Evolutionary conservation across 2,888 invertebrate species (phyloP).

Genomic region (Ennomos quercinarius): DNA sequence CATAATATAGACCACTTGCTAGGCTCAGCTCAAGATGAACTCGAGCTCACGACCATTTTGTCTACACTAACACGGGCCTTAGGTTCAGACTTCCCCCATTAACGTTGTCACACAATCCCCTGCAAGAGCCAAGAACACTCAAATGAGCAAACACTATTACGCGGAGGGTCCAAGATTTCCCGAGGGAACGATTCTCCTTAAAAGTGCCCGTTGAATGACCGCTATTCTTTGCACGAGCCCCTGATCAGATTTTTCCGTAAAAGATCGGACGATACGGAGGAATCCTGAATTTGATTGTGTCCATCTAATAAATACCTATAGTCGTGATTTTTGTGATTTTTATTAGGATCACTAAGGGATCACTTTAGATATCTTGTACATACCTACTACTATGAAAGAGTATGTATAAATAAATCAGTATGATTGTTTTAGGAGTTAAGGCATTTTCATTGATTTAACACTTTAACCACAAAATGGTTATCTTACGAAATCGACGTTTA

Average conservation of each 20-base stretch:
- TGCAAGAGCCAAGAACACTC: constrained; percentile 75
- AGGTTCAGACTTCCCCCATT: constrained; percentile 56
- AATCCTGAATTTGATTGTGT: constrained; percentile 18
- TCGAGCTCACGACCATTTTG: no score
- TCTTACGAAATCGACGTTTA: no score
- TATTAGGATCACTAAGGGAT: no score
- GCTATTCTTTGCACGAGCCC: constrained; percentile 59
- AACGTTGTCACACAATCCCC: constrained; percentile 67
- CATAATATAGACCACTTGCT: no score
- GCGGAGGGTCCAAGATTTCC: constrained; percentile 79
- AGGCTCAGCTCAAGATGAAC: no score
- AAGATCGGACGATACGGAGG: constrained; percentile 37
- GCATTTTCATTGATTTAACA: no score
- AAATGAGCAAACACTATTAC: constrained; percentile 84
- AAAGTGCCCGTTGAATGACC: constrained; percentile 77
- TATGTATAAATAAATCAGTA: no score
- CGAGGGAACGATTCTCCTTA: constrained; percentile 75
- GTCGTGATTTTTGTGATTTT: constrained; percentile 4
- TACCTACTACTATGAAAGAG: no score
- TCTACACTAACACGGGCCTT: constrained; percentile 35
- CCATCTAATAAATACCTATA: not conserved
- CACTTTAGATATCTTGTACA: no score
- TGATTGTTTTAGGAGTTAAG: no score
- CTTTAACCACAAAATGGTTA: no score
- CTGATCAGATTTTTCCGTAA: constrained; percentile 52